These are phyloP conservation scores for Thinocorus orbignyianus DNA, from an alignment of 2,113 vertebrate species.

Conservation along the genomic window DNA sequence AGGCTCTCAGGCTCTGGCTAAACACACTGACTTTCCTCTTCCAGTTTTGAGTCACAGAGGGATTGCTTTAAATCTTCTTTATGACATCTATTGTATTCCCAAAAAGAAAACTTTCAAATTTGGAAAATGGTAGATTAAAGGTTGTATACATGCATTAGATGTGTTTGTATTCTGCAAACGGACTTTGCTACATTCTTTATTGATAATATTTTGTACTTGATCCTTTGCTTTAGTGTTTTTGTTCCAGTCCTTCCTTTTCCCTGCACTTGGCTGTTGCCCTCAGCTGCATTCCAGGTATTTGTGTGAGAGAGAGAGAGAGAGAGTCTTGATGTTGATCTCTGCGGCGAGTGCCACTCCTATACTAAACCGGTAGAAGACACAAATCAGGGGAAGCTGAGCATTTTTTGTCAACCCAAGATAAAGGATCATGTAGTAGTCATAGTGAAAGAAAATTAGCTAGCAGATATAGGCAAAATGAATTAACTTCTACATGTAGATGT, in stretches of 20 bases:
- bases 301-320: background rate
- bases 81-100: background rate
- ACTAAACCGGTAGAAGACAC: background rate
- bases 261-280: background rate
- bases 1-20: background rate
- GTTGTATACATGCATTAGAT: fast-evolving
- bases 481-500: background rate
- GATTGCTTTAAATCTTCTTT: background rate
- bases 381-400: background rate
- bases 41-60: background rate
- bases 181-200: background rate
- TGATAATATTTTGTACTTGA: background rate
- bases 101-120: background rate
- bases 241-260: background rate
- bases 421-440: background rate
- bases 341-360: background rate
- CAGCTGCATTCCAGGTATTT: background rate
- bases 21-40: background rate
- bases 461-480: background rate
- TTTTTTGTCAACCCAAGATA: background rate
- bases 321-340: background rate
- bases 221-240: background rate
- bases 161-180: background rate
- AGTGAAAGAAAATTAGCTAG: background rate
- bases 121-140: background rate